phyloP scores from a whole-genome alignment of 2,888 invertebrate genomes.

The Hydrotaea diabolus region DNA sequence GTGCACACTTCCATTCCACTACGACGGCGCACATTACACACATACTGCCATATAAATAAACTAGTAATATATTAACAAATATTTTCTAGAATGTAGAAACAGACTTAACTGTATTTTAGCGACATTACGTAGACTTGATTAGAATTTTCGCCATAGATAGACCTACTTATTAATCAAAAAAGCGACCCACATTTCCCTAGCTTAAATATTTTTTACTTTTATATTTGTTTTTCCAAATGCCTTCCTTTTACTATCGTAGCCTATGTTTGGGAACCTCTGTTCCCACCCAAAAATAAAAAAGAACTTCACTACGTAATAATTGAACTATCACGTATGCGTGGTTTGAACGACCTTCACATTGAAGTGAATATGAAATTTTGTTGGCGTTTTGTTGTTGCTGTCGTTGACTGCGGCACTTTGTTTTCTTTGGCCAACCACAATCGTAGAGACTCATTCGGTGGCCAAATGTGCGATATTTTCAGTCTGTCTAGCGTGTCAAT shows the following conservation, averaged over 20 bases:
- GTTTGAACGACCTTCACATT: constrained; percentile 70
- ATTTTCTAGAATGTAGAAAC: no score
- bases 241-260: no score
- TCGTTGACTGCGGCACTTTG: constrained; percentile 26
- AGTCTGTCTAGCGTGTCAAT: constrained; percentile 53
- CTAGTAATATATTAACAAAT: no score
- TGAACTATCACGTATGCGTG: constrained; percentile 10
- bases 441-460: constrained; percentile 34
- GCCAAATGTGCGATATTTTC: background rate
- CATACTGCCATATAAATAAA: no score
- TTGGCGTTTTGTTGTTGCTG: constrained; percentile 26
- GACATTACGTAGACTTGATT: no score
- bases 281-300: constrained; percentile 1
- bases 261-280: constrained; percentile 20
- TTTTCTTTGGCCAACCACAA: constrained; percentile 7
- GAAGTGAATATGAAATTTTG: constrained; percentile 65
- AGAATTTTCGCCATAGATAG: no score
- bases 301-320: constrained; percentile 45
- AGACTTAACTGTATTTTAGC: no score
- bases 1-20: no score
- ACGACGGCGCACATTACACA: no score
- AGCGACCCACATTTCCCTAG: no score
- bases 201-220: background rate
- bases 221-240: background rate
- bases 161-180: no score